Percentiles rank a stretch among this genome's conserved stretches.
Conservation (phyloP, 2,797 vertebrate species). For the Liasis olivaceus region DNA sequence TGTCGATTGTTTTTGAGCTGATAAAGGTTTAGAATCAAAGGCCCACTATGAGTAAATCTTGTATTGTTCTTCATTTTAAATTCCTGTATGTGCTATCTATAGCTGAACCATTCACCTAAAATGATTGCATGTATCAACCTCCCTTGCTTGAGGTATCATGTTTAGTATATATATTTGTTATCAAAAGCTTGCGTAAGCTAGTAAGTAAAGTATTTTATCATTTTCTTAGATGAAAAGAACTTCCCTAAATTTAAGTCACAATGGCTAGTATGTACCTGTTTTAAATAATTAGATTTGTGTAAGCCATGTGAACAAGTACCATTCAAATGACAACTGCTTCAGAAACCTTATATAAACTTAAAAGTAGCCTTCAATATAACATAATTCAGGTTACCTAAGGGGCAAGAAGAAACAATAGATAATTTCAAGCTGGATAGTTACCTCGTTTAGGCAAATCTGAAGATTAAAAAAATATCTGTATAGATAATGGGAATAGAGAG, state of each 20-base stretch:
- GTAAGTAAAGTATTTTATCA: too few relatives aligned
- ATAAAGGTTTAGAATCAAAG: not conserved
- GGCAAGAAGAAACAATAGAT: not conserved
- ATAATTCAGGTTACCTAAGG: not conserved
- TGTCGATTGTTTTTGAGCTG: not conserved
- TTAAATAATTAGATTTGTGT: not conserved
- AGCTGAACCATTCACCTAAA: not conserved
- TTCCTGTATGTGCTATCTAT: not conserved
- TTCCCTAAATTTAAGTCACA: not conserved
- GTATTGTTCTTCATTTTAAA: not conserved
- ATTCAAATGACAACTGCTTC: not conserved
- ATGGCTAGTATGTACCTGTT: not conserved
- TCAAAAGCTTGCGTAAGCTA: too few relatives aligned
- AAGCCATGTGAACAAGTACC: not conserved
- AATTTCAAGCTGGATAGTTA: not conserved
- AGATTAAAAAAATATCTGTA: not conserved
- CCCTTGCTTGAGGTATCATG: not conserved
- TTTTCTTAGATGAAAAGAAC: too few relatives aligned
- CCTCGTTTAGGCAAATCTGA: not conserved
- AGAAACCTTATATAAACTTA: not conserved
- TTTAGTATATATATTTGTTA: too few relatives aligned
- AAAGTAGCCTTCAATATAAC: not conserved
- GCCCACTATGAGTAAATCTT: not conserved
- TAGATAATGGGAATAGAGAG: not conserved
- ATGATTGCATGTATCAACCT: too few relatives aligned